These are phyloP conservation scores for Malurus cyaneus DNA, from an alignment of 2,113 vertebrate species.

Conservation along the genomic window DNA sequence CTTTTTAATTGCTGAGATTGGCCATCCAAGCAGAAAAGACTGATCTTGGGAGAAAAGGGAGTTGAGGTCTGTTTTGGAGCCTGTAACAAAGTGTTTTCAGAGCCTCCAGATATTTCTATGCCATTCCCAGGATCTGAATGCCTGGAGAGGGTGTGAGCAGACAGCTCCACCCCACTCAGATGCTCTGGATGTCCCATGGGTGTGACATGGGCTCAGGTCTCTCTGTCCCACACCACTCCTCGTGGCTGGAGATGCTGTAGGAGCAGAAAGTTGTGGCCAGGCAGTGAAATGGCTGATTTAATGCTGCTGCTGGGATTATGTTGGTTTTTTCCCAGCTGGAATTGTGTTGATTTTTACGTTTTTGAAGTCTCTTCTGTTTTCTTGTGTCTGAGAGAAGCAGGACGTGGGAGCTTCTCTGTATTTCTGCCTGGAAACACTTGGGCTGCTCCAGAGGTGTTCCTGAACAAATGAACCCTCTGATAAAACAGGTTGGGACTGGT, in stretches of 20 bases:
- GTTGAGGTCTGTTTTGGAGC: background rate
- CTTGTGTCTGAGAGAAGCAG: accelerated
- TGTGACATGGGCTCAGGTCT: background rate
- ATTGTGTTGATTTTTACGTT: background rate
- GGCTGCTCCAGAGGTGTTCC: background rate
- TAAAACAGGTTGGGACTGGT: background rate
- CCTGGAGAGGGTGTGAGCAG: background rate
- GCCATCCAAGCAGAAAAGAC: background rate
- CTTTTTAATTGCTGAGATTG: background rate
- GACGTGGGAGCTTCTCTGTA: accelerated
- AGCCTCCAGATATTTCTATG: background rate
- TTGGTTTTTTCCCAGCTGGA: background rate
- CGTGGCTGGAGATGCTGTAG: background rate
- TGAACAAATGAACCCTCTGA: background rate
- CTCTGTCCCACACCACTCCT: background rate
- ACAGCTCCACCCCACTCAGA: background rate
- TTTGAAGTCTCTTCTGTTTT: accelerated
- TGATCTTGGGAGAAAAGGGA: background rate
- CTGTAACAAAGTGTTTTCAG: background rate
- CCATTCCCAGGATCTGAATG: background rate
- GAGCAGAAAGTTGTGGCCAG: background rate
- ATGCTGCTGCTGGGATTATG: background rate
- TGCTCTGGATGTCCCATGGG: background rate
- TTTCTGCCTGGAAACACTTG: background rate
- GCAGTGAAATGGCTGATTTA: background rate